These are phyloP conservation scores for Rhizomys pruinosus DNA, from an alignment of 2,113 vertebrate species.

Conservation along the genomic window DNA sequence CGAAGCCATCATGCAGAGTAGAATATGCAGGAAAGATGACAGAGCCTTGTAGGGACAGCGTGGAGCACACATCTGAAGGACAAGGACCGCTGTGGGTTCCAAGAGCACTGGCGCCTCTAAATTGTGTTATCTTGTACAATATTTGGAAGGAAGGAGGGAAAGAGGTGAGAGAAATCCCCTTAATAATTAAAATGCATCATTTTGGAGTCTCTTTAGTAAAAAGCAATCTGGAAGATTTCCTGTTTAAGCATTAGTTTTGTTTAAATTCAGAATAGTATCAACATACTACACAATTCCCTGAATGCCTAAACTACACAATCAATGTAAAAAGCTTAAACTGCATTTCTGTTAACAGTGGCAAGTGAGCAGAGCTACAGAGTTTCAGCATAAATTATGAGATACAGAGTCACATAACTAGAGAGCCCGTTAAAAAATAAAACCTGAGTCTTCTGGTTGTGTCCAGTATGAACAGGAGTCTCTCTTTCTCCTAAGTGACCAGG, in stretches of 20 bases:
- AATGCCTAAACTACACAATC: background rate
- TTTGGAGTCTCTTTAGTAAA: conserved; percentile 12
- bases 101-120: background rate
- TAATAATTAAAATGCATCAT: background rate
- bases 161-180: background rate
- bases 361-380: background rate
- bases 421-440: conserved; percentile 4
- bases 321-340: background rate
- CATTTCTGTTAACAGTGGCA: background rate
- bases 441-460: background rate
- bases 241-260: background rate
- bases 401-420: background rate
- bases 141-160: background rate
- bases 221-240: background rate
- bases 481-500: background rate
- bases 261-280: background rate
- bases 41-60: background rate
- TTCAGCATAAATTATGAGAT: background rate
- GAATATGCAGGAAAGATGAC: background rate
- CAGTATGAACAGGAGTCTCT: background rate
- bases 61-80: background rate
- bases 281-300: background rate
- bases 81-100: background rate
- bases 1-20: background rate
- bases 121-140: background rate